These are phyloP conservation scores for Tachysurus fulvidraco DNA, from an alignment of 2,113 vertebrate genomes.

Conservation along the genomic window DNA sequence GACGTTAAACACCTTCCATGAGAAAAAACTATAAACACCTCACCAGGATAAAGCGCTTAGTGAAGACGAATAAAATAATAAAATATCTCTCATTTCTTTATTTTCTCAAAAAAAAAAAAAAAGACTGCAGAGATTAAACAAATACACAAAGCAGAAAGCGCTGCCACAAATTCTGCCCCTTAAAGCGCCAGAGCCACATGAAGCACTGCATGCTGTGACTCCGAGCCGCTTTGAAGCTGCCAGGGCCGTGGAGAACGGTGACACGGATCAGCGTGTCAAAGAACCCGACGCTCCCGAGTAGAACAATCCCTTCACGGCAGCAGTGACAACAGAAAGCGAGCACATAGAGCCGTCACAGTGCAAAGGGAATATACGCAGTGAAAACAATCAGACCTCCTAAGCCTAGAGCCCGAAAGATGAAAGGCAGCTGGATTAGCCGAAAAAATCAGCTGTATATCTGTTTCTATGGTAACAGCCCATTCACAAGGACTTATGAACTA, in stretches of 20 bases:
- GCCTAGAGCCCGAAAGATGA: neutral
- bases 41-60: neutral
- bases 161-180: neutral
- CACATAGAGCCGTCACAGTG: neutral
- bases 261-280: neutral
- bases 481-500: too few relatives aligned
- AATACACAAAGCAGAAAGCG: neutral
- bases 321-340: neutral
- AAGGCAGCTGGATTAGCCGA: neutral
- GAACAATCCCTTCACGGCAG: neutral
- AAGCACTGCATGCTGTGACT: neutral
- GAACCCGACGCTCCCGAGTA: neutral
- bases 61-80: neutral
- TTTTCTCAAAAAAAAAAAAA: neutral
- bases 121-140: neutral
- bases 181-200: neutral
- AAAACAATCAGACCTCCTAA: neutral
- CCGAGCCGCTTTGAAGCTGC: neutral
- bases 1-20: too few relatives aligned
- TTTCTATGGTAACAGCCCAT: neutral
- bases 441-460: neutral
- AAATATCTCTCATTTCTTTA: neutral
- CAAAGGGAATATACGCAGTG: neutral
- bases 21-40: neutral
- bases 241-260: neutral